Conservation (phyloP, 2,113 vertebrate genomes). For the Cephalopterus ornatus region DNA sequence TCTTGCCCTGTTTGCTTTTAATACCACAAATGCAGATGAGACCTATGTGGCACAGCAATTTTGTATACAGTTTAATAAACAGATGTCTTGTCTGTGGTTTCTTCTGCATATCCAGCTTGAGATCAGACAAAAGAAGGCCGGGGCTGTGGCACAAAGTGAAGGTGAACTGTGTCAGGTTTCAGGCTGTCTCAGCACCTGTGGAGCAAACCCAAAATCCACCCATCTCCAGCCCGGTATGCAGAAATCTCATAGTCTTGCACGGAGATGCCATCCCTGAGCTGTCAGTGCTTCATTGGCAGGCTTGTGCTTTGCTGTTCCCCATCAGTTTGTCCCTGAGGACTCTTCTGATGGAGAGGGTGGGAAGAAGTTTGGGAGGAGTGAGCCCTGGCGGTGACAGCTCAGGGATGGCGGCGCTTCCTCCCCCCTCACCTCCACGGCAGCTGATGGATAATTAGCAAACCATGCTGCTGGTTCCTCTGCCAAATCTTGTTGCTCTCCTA, state of each 20-base stretch:
- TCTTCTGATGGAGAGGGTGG: neutral
- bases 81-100: neutral
- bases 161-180: neutral
- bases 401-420: rapidly evolving
- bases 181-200: neutral
- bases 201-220: neutral
- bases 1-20: neutral
- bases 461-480: neutral
- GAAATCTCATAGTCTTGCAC: neutral
- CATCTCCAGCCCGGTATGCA: neutral
- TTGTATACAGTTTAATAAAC: neutral
- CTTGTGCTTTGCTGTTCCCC: neutral
- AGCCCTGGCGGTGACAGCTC: neutral
- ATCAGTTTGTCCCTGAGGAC: neutral
- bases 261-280: neutral
- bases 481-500: neutral
- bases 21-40: neutral
- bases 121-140: neutral
- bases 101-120: neutral
- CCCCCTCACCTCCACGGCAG: neutral
- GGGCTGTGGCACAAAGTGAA: neutral
- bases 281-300: neutral
- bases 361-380: neutral
- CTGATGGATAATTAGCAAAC: neutral
- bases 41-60: neutral